A percentile compares a stretch with the other conserved stretches of the same genome.
Evolutionary conservation across 2,888 invertebrate species (phyloP).

Genomic region (Volucella inanis): DNA sequence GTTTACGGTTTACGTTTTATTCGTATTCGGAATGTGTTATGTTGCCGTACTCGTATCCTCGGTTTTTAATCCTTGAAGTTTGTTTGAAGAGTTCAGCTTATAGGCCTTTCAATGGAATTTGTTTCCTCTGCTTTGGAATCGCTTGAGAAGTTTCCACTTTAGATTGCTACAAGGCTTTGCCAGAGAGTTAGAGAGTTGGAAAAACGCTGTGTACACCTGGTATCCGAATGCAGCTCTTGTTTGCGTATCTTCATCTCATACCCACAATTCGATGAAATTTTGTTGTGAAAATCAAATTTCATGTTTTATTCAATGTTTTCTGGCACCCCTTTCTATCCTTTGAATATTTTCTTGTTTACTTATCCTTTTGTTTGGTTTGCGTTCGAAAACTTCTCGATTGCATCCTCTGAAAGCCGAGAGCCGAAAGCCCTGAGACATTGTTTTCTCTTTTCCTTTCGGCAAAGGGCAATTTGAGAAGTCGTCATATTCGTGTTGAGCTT

Average conservation of each 20-base stretch:
- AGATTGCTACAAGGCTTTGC: slow-evolving; percentile 37
- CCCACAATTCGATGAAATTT: slow-evolving; percentile 52
- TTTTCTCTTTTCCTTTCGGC: slow-evolving; percentile 33
- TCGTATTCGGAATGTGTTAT: too few species aligned
- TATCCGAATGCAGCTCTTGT: slow-evolving; percentile 16
- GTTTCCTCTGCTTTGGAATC: neutral
- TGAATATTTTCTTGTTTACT: neutral
- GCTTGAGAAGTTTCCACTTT: slow-evolving; percentile 12
- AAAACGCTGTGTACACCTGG: slow-evolving; percentile 30
- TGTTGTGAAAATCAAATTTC: slow-evolving; percentile 56
- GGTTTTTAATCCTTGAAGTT: slow-evolving; percentile 45
- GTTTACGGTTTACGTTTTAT: neutral
- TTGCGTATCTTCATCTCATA: slow-evolving; percentile 13
- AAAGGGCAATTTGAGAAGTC: slow-evolving; percentile 35
- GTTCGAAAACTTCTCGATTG: neutral
- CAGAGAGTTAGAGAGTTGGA: neutral
- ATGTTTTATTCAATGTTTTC: slow-evolving; percentile 55
- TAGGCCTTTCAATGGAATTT: slow-evolving; percentile 10
- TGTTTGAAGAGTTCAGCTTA: slow-evolving; percentile 27
- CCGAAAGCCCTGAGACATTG: slow-evolving; percentile 1
- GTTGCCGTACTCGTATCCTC: slow-evolving; percentile 5
- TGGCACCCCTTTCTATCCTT: neutral
- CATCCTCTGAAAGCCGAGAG: neutral
- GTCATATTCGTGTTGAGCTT: slow-evolving; percentile 53
- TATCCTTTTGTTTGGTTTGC: neutral